A percentile compares a stretch with the other conserved stretches of the same genome.
Conservation (phyloP, 2,888 invertebrate genomes). For the Caenorhabditis sinica region DNA sequence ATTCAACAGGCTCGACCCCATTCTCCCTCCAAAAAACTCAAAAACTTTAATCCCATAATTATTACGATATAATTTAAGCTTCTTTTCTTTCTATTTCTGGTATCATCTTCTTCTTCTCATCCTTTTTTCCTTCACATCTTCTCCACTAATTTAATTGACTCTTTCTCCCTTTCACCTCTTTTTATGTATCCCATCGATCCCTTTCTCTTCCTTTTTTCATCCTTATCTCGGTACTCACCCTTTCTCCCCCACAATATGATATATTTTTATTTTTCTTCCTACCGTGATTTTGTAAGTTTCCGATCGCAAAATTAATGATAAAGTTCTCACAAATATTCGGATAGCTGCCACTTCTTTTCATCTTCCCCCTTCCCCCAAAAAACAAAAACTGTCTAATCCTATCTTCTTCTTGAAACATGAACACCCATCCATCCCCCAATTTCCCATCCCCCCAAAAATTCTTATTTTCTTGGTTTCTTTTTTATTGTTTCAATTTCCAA, state of each 20-base stretch:
- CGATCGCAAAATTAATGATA: constrained; percentile 58
- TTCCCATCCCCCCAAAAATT: constrained; percentile 5
- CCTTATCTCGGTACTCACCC: constrained; percentile 47
- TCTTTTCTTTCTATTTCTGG: constrained; percentile 61
- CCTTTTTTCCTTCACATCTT: constrained; percentile 29
- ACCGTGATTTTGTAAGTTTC: constrained; percentile 63
- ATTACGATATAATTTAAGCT: constrained; percentile 62
- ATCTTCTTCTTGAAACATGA: constrained; percentile 57
- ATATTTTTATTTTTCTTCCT: constrained; percentile 41
- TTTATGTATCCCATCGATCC: constrained; percentile 56
- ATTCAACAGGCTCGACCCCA: constrained; percentile 34
- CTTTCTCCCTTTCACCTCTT: constrained; percentile 28
- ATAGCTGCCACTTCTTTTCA: constrained; percentile 69
- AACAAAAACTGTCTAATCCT: constrained; percentile 15
- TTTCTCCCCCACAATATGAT: background rate
- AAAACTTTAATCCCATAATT: constrained; percentile 27
- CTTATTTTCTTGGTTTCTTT: constrained; percentile 41
- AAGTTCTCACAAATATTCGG: constrained; percentile 61
- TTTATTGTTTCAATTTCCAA: constrained; percentile 63
- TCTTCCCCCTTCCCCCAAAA: constrained; percentile 15
- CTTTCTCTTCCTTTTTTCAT: constrained; percentile 48
- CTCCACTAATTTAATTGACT: constrained; percentile 52
- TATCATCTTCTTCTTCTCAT: constrained; percentile 57
- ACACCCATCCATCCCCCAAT: constrained; percentile 23
- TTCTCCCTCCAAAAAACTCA: background rate